Evolutionary conservation across 2,113 vertebrate genomes (phyloP).

Genomic region (Terrapene triunguis): DNA sequence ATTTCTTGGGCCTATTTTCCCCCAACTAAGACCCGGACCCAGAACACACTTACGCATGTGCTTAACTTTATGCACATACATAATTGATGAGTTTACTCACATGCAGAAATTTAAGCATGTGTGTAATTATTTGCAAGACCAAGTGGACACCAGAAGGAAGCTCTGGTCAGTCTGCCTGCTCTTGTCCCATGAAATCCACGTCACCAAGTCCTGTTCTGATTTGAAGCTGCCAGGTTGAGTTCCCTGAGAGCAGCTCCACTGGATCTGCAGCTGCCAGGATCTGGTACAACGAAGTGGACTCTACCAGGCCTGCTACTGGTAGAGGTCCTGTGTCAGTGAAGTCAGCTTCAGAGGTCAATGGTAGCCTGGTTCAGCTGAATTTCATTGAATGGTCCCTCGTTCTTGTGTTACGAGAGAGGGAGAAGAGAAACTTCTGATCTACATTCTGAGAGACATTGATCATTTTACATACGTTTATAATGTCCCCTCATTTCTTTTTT

Average conservation of each 20-base stretch:
- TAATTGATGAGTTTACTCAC: neutral
- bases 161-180: neutral
- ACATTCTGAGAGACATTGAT: neutral
- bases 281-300: neutral
- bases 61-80: neutral
- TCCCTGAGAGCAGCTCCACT: neutral
- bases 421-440: neutral
- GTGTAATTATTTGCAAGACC: neutral
- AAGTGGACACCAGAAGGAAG: neutral
- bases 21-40: neutral
- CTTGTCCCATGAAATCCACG: neutral
- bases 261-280: neutral
- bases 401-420: neutral
- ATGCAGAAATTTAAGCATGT: neutral
- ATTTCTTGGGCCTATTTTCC: neutral
- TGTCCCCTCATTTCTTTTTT: neutral
- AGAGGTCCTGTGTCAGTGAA: neutral
- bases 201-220: neutral
- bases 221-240: neutral
- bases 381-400: neutral
- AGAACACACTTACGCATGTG: neutral
- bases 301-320: neutral
- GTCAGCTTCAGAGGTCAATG: neutral
- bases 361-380: neutral
- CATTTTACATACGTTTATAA: too few relatives aligned